These are phyloP conservation scores for Silurus asotus DNA, from an alignment of 2,113 vertebrate species.

Conservation along the genomic window DNA sequence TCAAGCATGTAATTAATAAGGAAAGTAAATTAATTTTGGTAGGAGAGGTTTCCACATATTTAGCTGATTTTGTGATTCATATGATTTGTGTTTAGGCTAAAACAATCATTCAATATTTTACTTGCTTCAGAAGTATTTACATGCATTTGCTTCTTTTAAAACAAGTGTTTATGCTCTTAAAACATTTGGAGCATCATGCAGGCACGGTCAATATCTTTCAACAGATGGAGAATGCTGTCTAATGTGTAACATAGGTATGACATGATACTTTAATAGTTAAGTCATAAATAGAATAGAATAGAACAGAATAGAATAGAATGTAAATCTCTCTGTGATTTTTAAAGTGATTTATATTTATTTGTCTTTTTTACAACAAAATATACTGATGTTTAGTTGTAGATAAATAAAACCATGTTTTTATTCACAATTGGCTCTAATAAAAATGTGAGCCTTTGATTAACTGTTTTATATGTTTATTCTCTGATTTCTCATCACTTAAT, in stretches of 20 bases:
- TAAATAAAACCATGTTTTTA: neutral
- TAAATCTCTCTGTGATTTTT: no score
- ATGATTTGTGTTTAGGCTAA: neutral
- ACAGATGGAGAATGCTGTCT: conserved; percentile 36
- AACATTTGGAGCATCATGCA: neutral
- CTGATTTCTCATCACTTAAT: no score
- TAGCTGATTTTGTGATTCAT: neutral
- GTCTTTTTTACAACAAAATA: neutral
- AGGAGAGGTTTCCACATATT: neutral
- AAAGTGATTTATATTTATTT: neutral
- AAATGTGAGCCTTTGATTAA: no score
- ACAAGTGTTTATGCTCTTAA: neutral
- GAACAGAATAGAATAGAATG: no score
- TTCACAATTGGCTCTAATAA: neutral
- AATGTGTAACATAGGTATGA: conserved; percentile 41
- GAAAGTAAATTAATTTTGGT: no score
- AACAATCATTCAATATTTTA: neutral
- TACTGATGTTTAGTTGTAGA: neutral
- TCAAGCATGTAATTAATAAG: no score
- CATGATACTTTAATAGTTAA: no score
- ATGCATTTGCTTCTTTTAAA: neutral
- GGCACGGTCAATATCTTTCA: conserved; percentile 38
- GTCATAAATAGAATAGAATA: no score
- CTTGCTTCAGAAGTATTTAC: neutral
- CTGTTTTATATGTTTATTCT: no score